A percentile compares a stretch with the other conserved stretches of the same genome.
Conservation (phyloP, 2,113 vertebrate species). For the Chamaea fasciata region DNA sequence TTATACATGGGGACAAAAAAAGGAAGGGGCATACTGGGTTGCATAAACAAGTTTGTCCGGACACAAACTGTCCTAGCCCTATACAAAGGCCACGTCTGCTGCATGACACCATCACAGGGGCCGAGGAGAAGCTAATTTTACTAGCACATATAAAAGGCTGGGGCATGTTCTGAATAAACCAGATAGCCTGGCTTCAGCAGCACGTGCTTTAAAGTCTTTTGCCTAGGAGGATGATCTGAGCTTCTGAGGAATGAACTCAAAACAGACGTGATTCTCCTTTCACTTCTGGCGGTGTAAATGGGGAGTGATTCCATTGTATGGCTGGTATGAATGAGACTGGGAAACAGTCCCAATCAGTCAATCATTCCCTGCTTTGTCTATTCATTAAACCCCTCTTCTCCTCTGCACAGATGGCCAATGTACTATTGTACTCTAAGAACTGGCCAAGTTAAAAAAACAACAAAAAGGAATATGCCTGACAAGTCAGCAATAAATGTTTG, state of each 20-base stretch:
- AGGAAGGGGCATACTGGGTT: constrained; percentile 44
- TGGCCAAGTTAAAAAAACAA: constrained; percentile 40
- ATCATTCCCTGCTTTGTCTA: constrained; percentile 67
- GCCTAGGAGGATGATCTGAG: constrained; percentile 44
- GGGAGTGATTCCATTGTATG: constrained; percentile 65
- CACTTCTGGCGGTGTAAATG: constrained; percentile 58
- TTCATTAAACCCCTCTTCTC: constrained; percentile 64
- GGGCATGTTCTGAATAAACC: constrained; percentile 35
- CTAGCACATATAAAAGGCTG: not conserved
- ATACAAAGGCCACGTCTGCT: constrained; percentile 65
- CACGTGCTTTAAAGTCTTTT: constrained; percentile 42
- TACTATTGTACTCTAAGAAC: constrained; percentile 61
- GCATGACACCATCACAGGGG: constrained; percentile 36
- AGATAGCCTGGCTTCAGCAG: constrained; percentile 40
- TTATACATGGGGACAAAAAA: constrained; percentile 49
- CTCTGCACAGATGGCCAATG: constrained; percentile 67
- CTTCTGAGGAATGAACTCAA: constrained; percentile 60
- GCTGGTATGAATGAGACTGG: constrained; percentile 63
- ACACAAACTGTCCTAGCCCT: constrained; percentile 52
- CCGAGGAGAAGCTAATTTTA: constrained; percentile 22
- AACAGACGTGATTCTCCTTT: constrained; percentile 62
- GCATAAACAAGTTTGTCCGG: constrained; percentile 59
- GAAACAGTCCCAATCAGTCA: constrained; percentile 66
- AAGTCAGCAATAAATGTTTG: constrained; percentile 56
- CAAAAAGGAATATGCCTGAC: constrained; percentile 45